These are phyloP conservation scores for Gymnothorax reevesii DNA, from an alignment of 2,797 vertebrate genomes.

Conservation along the genomic window DNA sequence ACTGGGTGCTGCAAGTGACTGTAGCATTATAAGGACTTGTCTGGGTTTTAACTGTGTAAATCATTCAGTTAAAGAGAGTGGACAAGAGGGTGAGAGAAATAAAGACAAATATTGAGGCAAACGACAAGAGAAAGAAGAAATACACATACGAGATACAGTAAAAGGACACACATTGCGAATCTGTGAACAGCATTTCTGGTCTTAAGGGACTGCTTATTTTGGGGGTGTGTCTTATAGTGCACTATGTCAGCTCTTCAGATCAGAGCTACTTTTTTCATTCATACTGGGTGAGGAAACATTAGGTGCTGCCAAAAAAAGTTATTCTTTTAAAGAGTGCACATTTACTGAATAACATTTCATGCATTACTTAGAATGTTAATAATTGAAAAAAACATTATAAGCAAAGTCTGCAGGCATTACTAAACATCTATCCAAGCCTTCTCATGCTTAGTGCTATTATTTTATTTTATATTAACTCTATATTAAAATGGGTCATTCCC, in stretches of 20 bases:
- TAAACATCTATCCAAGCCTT: conserved; percentile 90
- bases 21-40: too few species aligned
- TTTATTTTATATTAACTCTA: conserved; percentile 66
- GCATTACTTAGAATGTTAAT: conserved; percentile 84
- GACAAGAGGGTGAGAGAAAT: neutral
- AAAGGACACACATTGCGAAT: neutral
- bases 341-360: conserved; percentile 83
- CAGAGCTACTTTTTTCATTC: neutral
- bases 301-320: conserved; percentile 4
- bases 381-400: conserved; percentile 66
- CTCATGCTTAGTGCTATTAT: conserved; percentile 89
- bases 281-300: conserved; percentile 7
- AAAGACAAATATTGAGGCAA: neutral
- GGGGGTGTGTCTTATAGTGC: neutral
- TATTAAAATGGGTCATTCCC: conserved; percentile 93
- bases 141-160: neutral
- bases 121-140: neutral
- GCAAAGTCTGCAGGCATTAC: conserved; percentile 78
- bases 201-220: neutral
- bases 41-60: neutral
- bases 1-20: too few species aligned
- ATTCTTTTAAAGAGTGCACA: conserved; percentile 9
- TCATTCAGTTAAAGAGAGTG: neutral
- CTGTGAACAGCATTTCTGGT: conserved; percentile 6
- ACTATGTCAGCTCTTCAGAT: neutral